Base-by-base conservation (phyloP, 2,888 invertebrate genomes). In the Lacanobia oleracea region DNA sequence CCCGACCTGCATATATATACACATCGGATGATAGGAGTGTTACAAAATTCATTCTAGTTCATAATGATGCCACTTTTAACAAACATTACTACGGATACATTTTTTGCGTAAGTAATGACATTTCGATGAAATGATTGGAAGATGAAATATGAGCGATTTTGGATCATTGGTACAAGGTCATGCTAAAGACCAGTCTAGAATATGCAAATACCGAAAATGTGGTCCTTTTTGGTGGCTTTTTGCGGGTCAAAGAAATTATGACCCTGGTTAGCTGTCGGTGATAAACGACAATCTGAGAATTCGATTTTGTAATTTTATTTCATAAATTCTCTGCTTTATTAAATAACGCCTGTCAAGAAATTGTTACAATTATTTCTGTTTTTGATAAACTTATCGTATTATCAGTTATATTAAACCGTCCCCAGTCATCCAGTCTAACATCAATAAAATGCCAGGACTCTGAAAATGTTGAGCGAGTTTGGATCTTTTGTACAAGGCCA, bases 21-120 rank as follows among this genome's bases (percentile, higher is more conserved):
- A 79, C 87, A 85, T 82, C 75, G 60, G 76, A 73, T 74, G 83
- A 82, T 79, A 85, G 85, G 77, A 74, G 81, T 78, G 88, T 95
- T 94, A 92, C 94, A 93, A 94, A 94, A 94, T 89, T 89, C 89
- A 92, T 92, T 90, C 92, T 91, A 93, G 92, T 90, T 91, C 86
- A 91, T 92, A 82, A 91, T 91, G 92, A 90, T 90, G 86, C 79
- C 84, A 88, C 93, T 93, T 93, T 92, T 93, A 91, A 92, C 91
- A 90, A 91, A 90, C 85, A 84, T 90, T 89, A 90, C 89, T 89
- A 81, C 64, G 73, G 66, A 86, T 82, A 85, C 75, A 75, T 87
- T 88, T 88, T 92, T 92, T 91, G 89, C 88, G 90, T 88, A 90
- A 87, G 79, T 71, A 63, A 72, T 78, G 73, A 81, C 84, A 83